phyloP scores from a whole-genome alignment of 2,888 invertebrate genomes.

The Drosophila pseudotalamancana region DNA sequence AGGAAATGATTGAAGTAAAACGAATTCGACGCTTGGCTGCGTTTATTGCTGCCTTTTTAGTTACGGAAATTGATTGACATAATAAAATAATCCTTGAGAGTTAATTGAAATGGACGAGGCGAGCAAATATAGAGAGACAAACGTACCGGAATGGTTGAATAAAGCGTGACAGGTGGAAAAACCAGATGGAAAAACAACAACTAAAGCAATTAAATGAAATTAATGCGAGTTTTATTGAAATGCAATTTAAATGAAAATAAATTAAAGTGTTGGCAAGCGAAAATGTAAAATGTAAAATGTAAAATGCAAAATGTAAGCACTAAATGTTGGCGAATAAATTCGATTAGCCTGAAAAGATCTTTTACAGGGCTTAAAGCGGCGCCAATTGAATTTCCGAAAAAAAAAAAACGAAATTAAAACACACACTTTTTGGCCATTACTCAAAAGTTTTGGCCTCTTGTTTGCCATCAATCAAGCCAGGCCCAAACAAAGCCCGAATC shows the following conservation, averaged over 20 bases:
- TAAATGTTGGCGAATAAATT: conserved; percentile 37
- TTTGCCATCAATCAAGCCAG: conserved; percentile 66
- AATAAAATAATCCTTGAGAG: conserved; percentile 78
- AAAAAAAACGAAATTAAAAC: not conserved
- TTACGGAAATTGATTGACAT: conserved; percentile 77
- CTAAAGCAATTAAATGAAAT: conserved; percentile 71
- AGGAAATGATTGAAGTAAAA: conserved; percentile 19
- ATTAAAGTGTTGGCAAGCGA: not conserved
- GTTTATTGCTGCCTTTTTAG: conserved; percentile 69
- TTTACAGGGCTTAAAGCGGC: conserved; percentile 49
- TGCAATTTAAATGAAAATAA: conserved; percentile 61
- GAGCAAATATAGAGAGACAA: conserved; percentile 19
- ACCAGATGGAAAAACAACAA: conserved; percentile 30
- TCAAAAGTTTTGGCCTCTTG: conserved; percentile 49
- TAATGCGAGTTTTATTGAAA: conserved; percentile 76
- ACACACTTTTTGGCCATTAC: conserved; percentile 24
- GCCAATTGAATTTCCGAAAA: conserved; percentile 35
- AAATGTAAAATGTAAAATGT: not conserved
- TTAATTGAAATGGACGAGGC: conserved; percentile 76
- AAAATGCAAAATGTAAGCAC: not conserved
- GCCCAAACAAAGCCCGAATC: conserved; percentile 52
- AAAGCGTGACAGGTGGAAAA: conserved; percentile 55
- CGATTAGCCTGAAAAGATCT: conserved; percentile 50
- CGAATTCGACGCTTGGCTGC: conserved; percentile 21
- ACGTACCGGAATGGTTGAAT: conserved; percentile 12